Conservation (phyloP, 2,797 vertebrate species). For the Takifugu rubripes region DNA sequence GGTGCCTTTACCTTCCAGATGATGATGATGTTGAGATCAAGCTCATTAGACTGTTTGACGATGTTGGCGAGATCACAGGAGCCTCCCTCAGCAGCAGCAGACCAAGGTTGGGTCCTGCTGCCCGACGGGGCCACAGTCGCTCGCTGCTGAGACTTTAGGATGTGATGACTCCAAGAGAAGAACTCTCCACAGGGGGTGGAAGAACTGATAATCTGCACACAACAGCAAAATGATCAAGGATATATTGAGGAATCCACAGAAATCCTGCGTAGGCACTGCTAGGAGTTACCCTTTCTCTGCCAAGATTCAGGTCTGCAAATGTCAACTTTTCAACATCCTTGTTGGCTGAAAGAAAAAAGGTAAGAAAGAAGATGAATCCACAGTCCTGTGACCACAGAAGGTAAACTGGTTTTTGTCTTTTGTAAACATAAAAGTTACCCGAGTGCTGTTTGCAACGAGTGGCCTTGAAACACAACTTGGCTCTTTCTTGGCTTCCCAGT, state of each 20-base stretch:
- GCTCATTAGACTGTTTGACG: slow-evolving; percentile 84
- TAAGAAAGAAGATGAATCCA: background rate
- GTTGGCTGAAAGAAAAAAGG: slow-evolving; percentile 52
- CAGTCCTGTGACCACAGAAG: too few relatives aligned
- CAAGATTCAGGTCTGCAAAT: slow-evolving; percentile 92
- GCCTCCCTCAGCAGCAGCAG: slow-evolving; percentile 12
- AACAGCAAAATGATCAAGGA: background rate
- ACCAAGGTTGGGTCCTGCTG: slow-evolving; percentile 36
- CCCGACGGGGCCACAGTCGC: slow-evolving; percentile 35
- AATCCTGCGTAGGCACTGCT: too few relatives aligned
- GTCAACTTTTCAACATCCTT: slow-evolving; percentile 77
- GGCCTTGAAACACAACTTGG: slow-evolving; percentile 92
- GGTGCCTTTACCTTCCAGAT: slow-evolving; percentile 87
- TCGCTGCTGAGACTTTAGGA: slow-evolving; percentile 68
- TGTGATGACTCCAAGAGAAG: slow-evolving; percentile 84
- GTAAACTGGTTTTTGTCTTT: too few relatives aligned
- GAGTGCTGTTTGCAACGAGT: slow-evolving; percentile 79
- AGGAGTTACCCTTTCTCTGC: slow-evolving; percentile 84
- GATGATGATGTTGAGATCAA: slow-evolving; percentile 88
- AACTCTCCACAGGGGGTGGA: slow-evolving; percentile 95
- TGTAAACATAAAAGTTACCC: slow-evolving; percentile 66
- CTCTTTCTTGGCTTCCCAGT: slow-evolving; percentile 87
- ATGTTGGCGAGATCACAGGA: slow-evolving; percentile 64
- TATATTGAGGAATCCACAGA: too few relatives aligned
- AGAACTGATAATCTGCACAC: slow-evolving; percentile 89